Evolutionary conservation across 2,113 vertebrate genomes (phyloP), one percentile per base, ranked within the genome.

Genomic region (Telmatochromis sp.): DNA sequence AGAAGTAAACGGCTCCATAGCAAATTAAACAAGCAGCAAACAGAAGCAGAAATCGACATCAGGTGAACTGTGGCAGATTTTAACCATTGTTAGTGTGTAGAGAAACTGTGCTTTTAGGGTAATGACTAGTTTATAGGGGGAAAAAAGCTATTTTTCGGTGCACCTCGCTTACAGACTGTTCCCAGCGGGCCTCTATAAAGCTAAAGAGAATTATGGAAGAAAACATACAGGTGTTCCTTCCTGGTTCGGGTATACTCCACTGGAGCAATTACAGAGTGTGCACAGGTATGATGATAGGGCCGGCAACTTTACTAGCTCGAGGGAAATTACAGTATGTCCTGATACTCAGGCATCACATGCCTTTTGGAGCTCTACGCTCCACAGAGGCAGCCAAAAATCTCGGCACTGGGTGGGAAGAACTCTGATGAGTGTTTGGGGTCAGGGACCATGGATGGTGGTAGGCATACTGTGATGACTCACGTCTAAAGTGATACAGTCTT

Each of bases 221-320:
- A 93, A 92, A 87, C 87, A 92, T 91, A 91, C 95, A 96, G 95
- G 92, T 96, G 96, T 96, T 96, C 92, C 94, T 95, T 95, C 91
- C 93, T 95, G 90, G 89, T 94, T 81, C 3, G n/a, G 73, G 85
- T 89, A 81, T 54, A 82, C 82, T 57, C 63, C 42, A 9, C 53
- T 3, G 84, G 75, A 70, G 82, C 92, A 94, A 96, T 96, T 95
- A 96, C 94, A 96, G 96, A 93, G 94, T 80, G 58, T 81, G 26
- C 85, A 6, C 83, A 87, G 85, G 91, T 88, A 51, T 95, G 95
- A 96, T 96, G 95, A 96, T 88, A 96, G 95, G 95, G 94, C 87
- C 4, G 4, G 82, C 70, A 54, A 75, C 83, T 82, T 37, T 6
- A 87, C 88, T 85, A 5, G 92, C 92, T 78, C 1, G 9, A 75